These are phyloP conservation scores for Spinibarbus caldwelli DNA, from an alignment of 2,797 vertebrate species.

Conservation along the genomic window DNA sequence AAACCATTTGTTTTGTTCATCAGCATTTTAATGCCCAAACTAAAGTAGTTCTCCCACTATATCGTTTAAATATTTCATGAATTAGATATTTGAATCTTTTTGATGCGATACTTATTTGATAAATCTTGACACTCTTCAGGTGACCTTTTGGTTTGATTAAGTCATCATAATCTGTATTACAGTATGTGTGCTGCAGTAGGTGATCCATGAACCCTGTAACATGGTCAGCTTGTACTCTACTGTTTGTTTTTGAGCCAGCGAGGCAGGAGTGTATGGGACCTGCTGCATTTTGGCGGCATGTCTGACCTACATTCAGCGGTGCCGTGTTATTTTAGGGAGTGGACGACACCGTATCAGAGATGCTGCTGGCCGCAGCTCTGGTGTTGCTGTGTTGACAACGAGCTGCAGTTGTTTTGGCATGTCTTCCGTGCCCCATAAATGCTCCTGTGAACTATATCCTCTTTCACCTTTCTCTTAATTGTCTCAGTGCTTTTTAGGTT, in stretches of 20 bases:
- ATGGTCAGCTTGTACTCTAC: conserved; percentile 31
- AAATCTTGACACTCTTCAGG: not conserved
- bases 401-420: conserved; percentile 50
- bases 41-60: not conserved
- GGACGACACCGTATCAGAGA: conserved; percentile 52
- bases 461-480: not conserved
- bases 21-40: not conserved
- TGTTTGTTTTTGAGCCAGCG: conserved; percentile 58
- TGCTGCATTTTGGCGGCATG: conserved; percentile 41
- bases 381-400: conserved; percentile 49
- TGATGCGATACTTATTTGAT: not conserved
- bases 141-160: not conserved
- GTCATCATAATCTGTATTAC: not conserved
- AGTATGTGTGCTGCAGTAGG: conserved; percentile 4
- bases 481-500: not conserved
- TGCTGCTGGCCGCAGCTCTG: conserved; percentile 30
- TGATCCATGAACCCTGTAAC: not conserved
- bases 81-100: not conserved
- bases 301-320: conserved; percentile 68
- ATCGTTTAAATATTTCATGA: not conserved
- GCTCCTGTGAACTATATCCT: conserved; percentile 5
- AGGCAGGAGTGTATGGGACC: conserved; percentile 42
- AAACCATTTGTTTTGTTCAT: not conserved
- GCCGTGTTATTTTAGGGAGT: conserved; percentile 59
- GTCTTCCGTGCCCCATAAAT: conserved; percentile 15